Evolutionary conservation across 2,888 invertebrate genomes (phyloP), one percentile per base, ranked within the genome.

Genomic region (Aspidiotus rigidus): DNA sequence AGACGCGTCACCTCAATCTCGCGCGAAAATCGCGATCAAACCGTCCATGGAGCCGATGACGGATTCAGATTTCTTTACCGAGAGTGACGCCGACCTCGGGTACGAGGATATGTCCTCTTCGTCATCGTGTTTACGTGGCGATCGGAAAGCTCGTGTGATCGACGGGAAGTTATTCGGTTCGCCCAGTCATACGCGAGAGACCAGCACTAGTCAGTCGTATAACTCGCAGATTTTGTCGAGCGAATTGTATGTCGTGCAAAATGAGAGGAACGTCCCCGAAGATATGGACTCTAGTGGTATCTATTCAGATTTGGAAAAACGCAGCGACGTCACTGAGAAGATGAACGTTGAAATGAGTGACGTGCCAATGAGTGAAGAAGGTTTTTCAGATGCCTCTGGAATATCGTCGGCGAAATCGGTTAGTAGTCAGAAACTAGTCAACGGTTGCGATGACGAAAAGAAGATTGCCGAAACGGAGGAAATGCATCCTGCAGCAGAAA

Each of bases 251-350:
- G 44, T 71, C 70, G 49, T 63, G 64, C 44, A 72, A 62, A 53
- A 72, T 73, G 62, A 49, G 42, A 53, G 66, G 56, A 71, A 57
- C 54, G 75, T 81, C 80, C 40, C 83, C 72, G 90, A 91, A 77
- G 91, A 91, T 75, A 92, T 92, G 92, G 92, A 92, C 77, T 92
- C 91, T 0, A 91, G 91, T 76, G 92, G 92, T 0, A 87, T 92
- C 62, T 92, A 90, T 76, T 92, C 92, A 0, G 92, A 92, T 77
- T 85, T 90, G 72, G 91, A 91, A 77, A 88, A 87, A 74, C 83
- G 85, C 57, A 57, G 70, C 57, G 72, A 74, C 59, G 71, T 73
- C 1, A 72, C 70, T 16, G 72, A 72, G 15, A 74, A 75, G 41
- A 74, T 75, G 57, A 73, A 70, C 15, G 67, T 55, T 39, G 72